Percentiles rank a stretch among this genome's conserved stretches.
Evolutionary conservation across 2,888 invertebrate genomes (phyloP).

Genomic region (Acanthosepion esculentum): DNA sequence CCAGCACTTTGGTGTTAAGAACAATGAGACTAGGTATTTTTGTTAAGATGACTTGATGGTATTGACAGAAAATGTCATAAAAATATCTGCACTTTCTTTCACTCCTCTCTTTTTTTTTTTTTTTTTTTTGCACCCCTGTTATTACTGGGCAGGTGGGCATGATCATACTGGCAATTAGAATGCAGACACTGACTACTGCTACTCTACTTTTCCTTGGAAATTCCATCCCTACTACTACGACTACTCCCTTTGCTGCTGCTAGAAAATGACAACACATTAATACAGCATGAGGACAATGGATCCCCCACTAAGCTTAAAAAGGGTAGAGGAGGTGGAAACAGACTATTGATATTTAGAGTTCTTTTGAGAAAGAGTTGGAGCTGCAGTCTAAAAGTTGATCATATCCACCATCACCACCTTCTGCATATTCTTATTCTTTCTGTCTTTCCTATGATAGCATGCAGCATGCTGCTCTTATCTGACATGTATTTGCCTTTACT

Average conservation of each 20-base stretch:
- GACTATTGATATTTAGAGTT: background rate
- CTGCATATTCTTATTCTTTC: background rate
- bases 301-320: background rate
- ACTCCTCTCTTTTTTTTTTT: background rate
- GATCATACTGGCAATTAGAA: background rate
- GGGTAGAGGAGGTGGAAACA: background rate
- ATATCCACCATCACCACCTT: background rate
- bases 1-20: background rate
- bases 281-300: background rate
- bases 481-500: background rate
- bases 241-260: background rate
- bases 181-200: background rate
- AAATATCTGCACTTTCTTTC: background rate
- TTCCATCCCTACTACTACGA: background rate
- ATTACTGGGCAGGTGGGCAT: conserved; percentile 34
- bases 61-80: background rate
- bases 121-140: background rate
- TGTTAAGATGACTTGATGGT: background rate
- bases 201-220: background rate
- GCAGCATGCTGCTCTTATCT: background rate
- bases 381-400: background rate
- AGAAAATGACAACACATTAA: background rate
- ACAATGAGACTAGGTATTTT: background rate
- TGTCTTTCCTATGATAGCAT: background rate
- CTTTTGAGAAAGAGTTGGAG: background rate